Evolutionary conservation across 2,113 vertebrate species (phyloP), one percentile per base, ranked within the genome.

Genomic region (Procapra przewalskii): DNA sequence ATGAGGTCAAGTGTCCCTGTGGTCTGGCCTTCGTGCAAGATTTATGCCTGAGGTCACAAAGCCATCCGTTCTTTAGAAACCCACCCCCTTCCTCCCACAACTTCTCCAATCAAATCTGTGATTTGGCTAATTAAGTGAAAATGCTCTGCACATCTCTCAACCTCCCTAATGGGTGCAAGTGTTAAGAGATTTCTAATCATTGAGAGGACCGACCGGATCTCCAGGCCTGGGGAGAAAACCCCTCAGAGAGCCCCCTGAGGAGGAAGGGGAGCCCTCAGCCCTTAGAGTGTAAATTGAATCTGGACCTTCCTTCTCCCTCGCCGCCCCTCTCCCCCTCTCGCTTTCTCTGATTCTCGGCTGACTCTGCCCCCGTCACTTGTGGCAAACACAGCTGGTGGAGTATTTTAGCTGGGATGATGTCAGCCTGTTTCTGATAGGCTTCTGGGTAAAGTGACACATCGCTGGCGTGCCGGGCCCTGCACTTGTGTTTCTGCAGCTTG

Each of bases 371-470:
- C 94, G 93, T 96, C 96, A 84, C 97, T 29, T 13, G 97, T 97
- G 98, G 98, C 96, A 98, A 97, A 82, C 97, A 97, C 98, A 98
- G 98, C 98, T 98, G 98, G 97, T 91, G 96, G 91, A 98, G 93
- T 96, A 98, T 98, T 98, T 98, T 2, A 6, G 94, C 97, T 55
- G 83, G 0, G 9, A 97, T 99, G 99, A 99, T 92, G 98, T 98
- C 98, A 99, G 97, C 97, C 60, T 0, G 17, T 64, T 98, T 97
- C 98, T 88, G 97, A 98, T 88, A 98, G 98, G 98, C 98, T 98
- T 97, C 97, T 96, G 29, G 0, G 54, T 27, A 96, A 98, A 98
- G 96, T 88, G 97, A 98, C 98, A 98, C 89, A 94, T 89, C 27
- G 40, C 33, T 62, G 96, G 94, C 54, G 71, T 88, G 59, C 62